These are phyloP conservation scores for Stenoptilia bipunctidactyla DNA, from an alignment of 2,888 invertebrate genomes.

Conservation along the genomic window DNA sequence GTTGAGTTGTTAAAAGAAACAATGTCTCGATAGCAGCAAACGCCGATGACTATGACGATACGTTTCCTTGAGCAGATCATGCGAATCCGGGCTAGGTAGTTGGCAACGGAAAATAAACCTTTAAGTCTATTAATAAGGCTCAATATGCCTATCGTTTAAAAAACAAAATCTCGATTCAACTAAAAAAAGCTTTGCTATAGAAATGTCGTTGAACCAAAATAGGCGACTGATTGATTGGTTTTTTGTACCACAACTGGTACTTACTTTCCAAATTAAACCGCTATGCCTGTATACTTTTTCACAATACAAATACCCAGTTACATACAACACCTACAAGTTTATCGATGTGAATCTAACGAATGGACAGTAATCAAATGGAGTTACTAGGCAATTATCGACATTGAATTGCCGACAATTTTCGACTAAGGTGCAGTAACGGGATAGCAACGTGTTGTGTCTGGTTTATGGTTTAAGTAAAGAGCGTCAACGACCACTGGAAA, in stretches of 20 bases:
- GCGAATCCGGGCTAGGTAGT: not conserved
- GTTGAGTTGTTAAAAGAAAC: not conserved
- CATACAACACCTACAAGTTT: too few species aligned
- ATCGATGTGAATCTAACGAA: too few species aligned
- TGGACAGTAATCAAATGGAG: too few species aligned
- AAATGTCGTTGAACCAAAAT: slow-evolving; percentile 1
- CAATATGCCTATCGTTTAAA: not conserved
- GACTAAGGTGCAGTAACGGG: too few species aligned
- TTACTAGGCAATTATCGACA: too few species aligned
- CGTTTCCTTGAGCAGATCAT: not conserved
- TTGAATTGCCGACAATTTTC: too few species aligned
- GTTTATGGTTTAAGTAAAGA: too few species aligned
- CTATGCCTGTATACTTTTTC: not conserved
- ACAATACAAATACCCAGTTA: not conserved
- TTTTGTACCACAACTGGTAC: not conserved
- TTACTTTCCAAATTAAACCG: not conserved
- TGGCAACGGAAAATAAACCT: not conserved
- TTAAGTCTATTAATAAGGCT: not conserved
- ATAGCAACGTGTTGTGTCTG: too few species aligned
- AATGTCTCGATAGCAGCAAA: not conserved
- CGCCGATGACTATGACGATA: not conserved
- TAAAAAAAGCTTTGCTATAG: not conserved
- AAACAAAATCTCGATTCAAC: not conserved
- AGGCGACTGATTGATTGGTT: not conserved
- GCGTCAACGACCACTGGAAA: too few species aligned